phyloP scores from a whole-genome alignment of 2,797 vertebrate genomes.

The Salarias fasciatus region DNA sequence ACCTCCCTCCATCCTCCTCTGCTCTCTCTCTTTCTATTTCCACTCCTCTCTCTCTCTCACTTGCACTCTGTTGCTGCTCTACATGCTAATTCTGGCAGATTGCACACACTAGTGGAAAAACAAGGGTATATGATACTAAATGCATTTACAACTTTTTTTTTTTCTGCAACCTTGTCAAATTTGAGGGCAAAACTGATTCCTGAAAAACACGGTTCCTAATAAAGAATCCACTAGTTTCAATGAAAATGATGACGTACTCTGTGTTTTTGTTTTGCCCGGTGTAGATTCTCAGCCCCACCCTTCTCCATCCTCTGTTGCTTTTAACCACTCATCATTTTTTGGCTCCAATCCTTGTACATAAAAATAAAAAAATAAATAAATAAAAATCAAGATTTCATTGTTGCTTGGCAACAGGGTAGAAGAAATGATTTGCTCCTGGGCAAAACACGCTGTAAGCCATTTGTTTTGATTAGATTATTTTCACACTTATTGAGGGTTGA shows the following conservation, averaged over 20 bases:
- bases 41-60: slow-evolving; percentile 41
- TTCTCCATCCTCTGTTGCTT: slow-evolving; percentile 32
- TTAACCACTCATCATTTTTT: slow-evolving; percentile 43
- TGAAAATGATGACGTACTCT: too few relatives aligned
- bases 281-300: slow-evolving; percentile 11
- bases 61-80: slow-evolving; percentile 58
- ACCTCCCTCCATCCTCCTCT: slow-evolving; percentile 52
- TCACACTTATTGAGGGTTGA: slow-evolving; percentile 23
- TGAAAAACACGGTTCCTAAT: too few relatives aligned
- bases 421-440: slow-evolving; percentile 55
- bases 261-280: neutral
- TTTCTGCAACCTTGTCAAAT: neutral
- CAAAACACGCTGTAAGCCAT: slow-evolving; percentile 53
- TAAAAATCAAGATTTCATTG: slow-evolving; percentile 65
- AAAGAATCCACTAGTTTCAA: too few relatives aligned
- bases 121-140: neutral
- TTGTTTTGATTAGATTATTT: slow-evolving; percentile 66
- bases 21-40: slow-evolving; percentile 13
- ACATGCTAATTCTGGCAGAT: slow-evolving; percentile 51
- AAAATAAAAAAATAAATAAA: too few relatives aligned
- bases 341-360: too few relatives aligned
- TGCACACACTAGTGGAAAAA: slow-evolving; percentile 24
- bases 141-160: neutral
- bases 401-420: slow-evolving; percentile 78
- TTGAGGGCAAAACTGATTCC: too few relatives aligned